phyloP scores from a whole-genome alignment of 2,797 vertebrate species.

The Aselliscus stoliczkanus region DNA sequence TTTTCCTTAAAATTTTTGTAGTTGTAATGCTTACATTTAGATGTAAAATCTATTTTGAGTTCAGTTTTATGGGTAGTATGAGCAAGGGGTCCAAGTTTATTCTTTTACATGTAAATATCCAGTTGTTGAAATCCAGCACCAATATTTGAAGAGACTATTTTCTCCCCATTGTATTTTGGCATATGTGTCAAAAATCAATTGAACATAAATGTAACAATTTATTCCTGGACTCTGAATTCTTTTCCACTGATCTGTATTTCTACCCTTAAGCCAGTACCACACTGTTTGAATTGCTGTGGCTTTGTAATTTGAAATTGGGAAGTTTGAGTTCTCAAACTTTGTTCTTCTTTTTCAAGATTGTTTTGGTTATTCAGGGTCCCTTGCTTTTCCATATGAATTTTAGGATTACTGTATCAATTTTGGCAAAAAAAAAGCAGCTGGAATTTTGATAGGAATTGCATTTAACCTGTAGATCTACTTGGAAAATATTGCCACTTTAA shows the following conservation, averaged over 20 bases:
- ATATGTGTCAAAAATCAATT: not conserved
- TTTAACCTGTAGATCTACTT: not conserved
- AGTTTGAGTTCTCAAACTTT: not conserved
- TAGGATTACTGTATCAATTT: not conserved
- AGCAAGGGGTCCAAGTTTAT: not conserved
- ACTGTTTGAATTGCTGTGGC: not conserved
- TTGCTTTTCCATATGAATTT: not conserved
- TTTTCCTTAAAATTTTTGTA: not conserved
- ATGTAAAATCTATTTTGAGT: not conserved
- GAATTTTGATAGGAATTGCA: not conserved
- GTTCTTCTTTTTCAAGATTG: not conserved
- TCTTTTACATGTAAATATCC: not conserved
- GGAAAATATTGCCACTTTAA: not conserved
- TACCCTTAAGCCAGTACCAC: not conserved
- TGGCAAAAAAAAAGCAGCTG: not conserved
- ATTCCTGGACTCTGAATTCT: not conserved
- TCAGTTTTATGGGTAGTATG: not conserved
- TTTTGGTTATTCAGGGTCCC: not conserved
- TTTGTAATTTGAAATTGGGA: not conserved
- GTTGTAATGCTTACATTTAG: not conserved
- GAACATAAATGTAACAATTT: not conserved
- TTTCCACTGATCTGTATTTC: not conserved
- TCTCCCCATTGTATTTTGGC: not conserved
- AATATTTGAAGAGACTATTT: not conserved
- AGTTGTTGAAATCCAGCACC: not conserved